Percentiles rank a stretch among this genome's conserved stretches.
Conservation (phyloP, 2,888 invertebrate genomes). For the Drosophila barbarae region DNA sequence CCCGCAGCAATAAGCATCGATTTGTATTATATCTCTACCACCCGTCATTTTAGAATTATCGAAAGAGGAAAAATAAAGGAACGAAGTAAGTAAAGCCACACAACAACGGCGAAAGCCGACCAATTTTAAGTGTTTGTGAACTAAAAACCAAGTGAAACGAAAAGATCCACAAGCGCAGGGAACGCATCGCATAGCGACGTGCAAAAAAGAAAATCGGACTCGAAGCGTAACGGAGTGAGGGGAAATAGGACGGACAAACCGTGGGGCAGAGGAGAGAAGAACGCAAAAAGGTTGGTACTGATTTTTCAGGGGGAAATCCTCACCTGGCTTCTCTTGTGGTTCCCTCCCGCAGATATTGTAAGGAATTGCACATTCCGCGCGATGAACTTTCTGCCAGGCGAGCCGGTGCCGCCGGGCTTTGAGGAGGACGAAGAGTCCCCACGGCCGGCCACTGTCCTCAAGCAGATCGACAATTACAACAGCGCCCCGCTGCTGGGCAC, state of each 20-base stretch:
- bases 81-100: constrained; percentile 1
- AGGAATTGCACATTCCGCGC: not conserved
- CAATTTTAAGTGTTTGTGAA: constrained; percentile 7
- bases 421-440: constrained; percentile 82
- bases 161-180: not conserved
- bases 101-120: not conserved
- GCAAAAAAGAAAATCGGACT: not conserved
- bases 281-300: constrained; percentile 1
- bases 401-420: constrained; percentile 86
- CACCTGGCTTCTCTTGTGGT: constrained; percentile 18
- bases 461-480: constrained; percentile 80
- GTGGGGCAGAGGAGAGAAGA: not conserved
- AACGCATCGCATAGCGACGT: not conserved
- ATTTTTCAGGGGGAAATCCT: constrained; percentile 1
- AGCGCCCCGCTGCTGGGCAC: constrained; percentile 84
- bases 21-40: not conserved
- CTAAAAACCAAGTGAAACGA: not conserved
- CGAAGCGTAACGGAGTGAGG: not conserved
- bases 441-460: constrained; percentile 80
- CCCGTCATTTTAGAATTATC: not conserved
- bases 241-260: not conserved
- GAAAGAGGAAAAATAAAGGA: constrained; percentile 1
- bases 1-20: not conserved
- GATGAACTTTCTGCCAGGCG: constrained; percentile 81
- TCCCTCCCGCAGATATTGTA: constrained; percentile 13